Conservation (phyloP, 2,888 invertebrate genomes). For the Boloria selene region DNA sequence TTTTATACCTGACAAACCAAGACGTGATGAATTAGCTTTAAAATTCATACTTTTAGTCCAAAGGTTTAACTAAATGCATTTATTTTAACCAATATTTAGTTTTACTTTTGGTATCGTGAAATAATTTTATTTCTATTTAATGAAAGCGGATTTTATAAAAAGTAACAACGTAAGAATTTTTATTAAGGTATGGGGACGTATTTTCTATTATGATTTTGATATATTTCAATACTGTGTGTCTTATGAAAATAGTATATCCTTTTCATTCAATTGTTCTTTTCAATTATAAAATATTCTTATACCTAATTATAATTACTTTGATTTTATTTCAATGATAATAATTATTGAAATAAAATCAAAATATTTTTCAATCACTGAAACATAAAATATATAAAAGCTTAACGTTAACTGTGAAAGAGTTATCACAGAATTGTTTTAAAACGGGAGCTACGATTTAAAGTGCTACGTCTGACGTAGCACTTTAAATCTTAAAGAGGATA, state of each 20-base stretch:
- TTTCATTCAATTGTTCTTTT: background rate
- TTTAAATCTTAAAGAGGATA: background rate
- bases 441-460: background rate
- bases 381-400: no score
- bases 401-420: background rate
- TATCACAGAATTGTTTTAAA: constrained; percentile 1
- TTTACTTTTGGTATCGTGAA: background rate
- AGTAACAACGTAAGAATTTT: no score
- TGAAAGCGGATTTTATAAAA: no score
- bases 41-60: background rate
- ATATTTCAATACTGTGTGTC: no score
- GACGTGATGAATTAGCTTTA: constrained; percentile 9
- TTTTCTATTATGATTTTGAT: no score
- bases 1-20: constrained; percentile 2
- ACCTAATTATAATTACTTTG: no score
- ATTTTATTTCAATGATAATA: no score
- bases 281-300: background rate
- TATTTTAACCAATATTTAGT: background rate
- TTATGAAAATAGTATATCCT: no score
- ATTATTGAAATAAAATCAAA: no score
- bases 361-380: background rate
- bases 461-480: constrained; percentile 1
- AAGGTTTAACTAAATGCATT: background rate
- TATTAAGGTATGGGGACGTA: no score
- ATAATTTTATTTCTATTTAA: background rate